Conservation (phyloP, 2,888 invertebrate species). For the Drosophila pseudotakahashii region DNA sequence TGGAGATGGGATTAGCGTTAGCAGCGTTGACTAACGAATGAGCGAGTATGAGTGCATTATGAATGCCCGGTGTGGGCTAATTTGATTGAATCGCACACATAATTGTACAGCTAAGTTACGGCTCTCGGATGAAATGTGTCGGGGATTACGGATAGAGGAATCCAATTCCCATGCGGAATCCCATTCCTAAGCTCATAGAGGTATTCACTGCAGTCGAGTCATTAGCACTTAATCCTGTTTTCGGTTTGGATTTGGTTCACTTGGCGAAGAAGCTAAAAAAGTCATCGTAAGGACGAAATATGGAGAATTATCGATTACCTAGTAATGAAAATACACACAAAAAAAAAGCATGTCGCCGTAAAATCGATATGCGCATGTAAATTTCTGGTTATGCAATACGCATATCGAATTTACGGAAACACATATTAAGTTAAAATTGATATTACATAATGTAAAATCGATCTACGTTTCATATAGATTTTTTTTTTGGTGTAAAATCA, state of each 20-base stretch:
- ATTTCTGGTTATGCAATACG: too few species aligned
- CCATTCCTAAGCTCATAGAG: not conserved
- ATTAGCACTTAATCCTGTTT: not conserved
- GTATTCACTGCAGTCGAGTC: not conserved
- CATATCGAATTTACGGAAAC: too few species aligned
- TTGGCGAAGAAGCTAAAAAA: not conserved
- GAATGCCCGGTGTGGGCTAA: constrained; percentile 36
- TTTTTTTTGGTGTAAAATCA: too few species aligned
- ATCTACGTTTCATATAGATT: too few species aligned
- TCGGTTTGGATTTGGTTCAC: not conserved
- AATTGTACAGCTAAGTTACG: constrained; percentile 28
- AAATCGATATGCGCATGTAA: too few species aligned
- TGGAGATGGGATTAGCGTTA: constrained; percentile 2
- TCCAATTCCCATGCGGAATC: not conserved
- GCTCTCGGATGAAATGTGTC: constrained; percentile 3
- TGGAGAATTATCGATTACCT: too few species aligned
- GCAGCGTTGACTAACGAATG: constrained; percentile 27
- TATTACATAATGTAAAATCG: too few species aligned
- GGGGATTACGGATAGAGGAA: constrained; percentile 1
- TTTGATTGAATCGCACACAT: constrained; percentile 41
- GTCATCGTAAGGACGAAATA: too few species aligned
- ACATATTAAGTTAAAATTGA: too few species aligned
- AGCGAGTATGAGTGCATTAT: constrained; percentile 29
- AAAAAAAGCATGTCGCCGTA: too few species aligned
- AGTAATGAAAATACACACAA: too few species aligned